Percentiles rank a stretch among this genome's conserved stretches.
These are phyloP conservation scores for Alloscopus bannaensis DNA, from an alignment of 2,888 invertebrate species.

Conservation along the genomic window DNA sequence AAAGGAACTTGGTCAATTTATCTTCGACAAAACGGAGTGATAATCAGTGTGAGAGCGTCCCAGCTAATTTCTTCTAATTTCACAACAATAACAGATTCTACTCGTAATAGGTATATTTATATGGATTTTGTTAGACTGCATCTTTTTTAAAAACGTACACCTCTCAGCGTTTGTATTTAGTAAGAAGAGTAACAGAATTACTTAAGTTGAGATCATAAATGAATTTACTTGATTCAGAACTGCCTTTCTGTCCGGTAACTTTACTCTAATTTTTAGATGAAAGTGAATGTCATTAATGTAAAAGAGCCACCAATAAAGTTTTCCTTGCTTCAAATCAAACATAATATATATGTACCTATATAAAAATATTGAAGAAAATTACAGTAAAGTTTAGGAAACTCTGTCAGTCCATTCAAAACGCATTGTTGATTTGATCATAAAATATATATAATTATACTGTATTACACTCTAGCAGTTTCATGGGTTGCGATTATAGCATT, in stretches of 20 bases:
- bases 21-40: too few species aligned
- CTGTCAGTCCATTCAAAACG: slow-evolving; percentile 5
- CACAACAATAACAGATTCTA: slow-evolving; percentile 23
- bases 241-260: background rate
- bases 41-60: background rate
- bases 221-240: background rate
- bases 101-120: background rate
- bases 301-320: slow-evolving; percentile 1
- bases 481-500: background rate
- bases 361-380: background rate
- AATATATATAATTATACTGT: slow-evolving; percentile 1
- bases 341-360: background rate
- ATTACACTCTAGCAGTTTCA: background rate
- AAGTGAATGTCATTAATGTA: background rate
- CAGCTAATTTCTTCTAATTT: slow-evolving; percentile 23
- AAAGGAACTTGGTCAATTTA: too few species aligned
- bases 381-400: background rate
- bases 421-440: slow-evolving; percentile 4
- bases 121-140: background rate
- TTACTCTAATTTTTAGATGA: background rate
- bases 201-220: slow-evolving; percentile 1
- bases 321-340: background rate
- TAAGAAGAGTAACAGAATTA: too few species aligned
- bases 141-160: background rate
- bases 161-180: background rate